Evolutionary conservation across 2,113 vertebrate genomes (phyloP), one percentile per base, ranked within the genome.

Genomic region (Egretta garzetta): DNA sequence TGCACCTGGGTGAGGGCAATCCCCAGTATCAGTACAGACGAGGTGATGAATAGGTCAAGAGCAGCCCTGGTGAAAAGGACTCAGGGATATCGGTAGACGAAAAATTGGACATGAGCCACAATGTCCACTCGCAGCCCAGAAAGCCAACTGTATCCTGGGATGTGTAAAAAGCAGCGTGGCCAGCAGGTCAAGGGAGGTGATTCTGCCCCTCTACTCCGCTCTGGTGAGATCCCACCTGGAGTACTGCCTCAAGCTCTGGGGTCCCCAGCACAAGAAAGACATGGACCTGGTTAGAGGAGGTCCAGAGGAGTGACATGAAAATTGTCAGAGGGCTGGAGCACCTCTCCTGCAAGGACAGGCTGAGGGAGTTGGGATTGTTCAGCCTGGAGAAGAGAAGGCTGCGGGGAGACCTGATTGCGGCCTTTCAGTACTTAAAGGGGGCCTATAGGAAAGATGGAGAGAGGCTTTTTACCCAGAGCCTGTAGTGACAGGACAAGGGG

Each of bases 381-480:
- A 27, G 21, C 22, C 30, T 79, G 66, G 50, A 71, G 50, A 50
- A 68, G 53, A 47, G 45, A n/a, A 39, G 23, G 9, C 21, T 58
- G 26, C 0, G 0, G 19, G 28, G 58, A 50, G 63, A 43, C 16
- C 28, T 50, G 23, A 23, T 23, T 7, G 50, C 2, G 1, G 27
- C 49, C 73, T 64, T 58, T 27, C 32, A 43, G 1, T 43, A 33
- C 4, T 4, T 64, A 24, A 32, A 50, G 14, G 15, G 9, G 24
- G 4, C 14, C 10, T 20, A n/a, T 28, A 43, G 52, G 27, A 49
- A 39, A 39, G n/a, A 28, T 1, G 8, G 24, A 45, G 21, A 27
- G 9, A 28, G 22, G 30, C 49, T 39, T 73, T 53, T 53, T 37
- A 16, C 7, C 3, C 15, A 7, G 35, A 9, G 12, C 18, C 18